These are phyloP conservation scores for Chitala chitala DNA, from an alignment of 2,113 vertebrate genomes.

Conservation along the genomic window DNA sequence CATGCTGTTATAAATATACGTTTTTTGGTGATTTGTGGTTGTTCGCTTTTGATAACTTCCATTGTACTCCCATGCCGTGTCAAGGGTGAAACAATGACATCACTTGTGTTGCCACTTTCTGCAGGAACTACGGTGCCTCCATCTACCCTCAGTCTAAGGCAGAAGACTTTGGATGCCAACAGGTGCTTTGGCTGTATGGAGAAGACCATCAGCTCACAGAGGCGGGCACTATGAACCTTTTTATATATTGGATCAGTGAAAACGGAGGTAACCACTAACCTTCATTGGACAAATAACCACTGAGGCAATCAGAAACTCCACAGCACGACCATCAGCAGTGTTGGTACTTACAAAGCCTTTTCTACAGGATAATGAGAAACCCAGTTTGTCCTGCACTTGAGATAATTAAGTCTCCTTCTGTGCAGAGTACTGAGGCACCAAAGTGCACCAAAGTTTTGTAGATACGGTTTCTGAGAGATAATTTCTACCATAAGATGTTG, in stretches of 20 bases:
- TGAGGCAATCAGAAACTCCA: no score
- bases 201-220: constrained; percentile 83
- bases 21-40: not conserved
- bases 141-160: constrained; percentile 77
- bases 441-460: no score
- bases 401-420: no score
- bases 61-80: not conserved
- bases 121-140: constrained; percentile 78
- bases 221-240: constrained; percentile 90
- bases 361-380: no score
- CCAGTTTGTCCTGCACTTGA: no score
- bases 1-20: not conserved
- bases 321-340: no score
- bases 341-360: no score
- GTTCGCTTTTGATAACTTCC: no score
- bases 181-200: constrained; percentile 86
- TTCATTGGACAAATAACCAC: not conserved
- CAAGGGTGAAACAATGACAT: not conserved
- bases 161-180: constrained; percentile 69
- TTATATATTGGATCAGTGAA: constrained; percentile 87
- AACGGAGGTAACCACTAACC: constrained; percentile 66
- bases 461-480: no score
- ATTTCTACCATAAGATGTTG: no score
- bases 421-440: no score
- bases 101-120: constrained; percentile 16